Evolutionary conservation across 1,140 invertebrate genomes (phyloP).

Genomic region (Drosophila pectinifera): DNA sequence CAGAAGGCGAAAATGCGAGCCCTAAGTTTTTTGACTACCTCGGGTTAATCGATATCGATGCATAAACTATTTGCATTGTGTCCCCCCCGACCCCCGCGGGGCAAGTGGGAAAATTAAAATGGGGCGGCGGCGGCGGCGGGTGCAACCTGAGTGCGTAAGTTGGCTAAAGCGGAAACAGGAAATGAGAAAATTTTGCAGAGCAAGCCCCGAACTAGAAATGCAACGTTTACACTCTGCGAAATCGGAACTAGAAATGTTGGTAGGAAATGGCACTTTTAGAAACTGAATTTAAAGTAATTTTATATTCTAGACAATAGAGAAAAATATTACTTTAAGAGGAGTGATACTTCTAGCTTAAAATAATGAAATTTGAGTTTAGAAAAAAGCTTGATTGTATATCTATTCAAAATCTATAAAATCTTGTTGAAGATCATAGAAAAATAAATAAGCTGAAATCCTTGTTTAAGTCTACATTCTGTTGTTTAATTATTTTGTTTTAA

Average conservation of each 20-base stretch:
- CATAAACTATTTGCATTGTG: constrained; percentile 70
- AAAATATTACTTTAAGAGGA: neutral
- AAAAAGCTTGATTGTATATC: neutral
- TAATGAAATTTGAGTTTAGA: neutral
- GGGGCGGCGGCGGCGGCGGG: constrained; percentile 2
- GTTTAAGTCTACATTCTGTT: too few species aligned
- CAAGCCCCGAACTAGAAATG: constrained; percentile 39
- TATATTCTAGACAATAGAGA: neutral
- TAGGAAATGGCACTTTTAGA: too few species aligned
- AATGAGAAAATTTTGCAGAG: constrained; percentile 79
- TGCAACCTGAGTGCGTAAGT: constrained; percentile 53
- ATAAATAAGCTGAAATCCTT: neutral
- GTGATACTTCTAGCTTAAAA: neutral
- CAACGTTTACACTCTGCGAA: constrained; percentile 30
- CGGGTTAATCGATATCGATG: constrained; percentile 61
- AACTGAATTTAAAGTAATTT: too few species aligned
- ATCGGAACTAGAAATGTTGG: neutral
- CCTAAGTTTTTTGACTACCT: constrained; percentile 72
- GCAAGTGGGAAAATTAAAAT: constrained; percentile 12
- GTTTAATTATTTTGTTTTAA: neutral
- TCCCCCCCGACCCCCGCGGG: neutral
- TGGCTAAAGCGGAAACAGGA: constrained; percentile 69
- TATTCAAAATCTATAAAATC: neutral
- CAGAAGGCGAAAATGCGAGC: constrained; percentile 40
- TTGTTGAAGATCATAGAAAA: neutral